phyloP scores from a whole-genome alignment of 2,888 invertebrate genomes.

The Cantharis flavilabris region DNA sequence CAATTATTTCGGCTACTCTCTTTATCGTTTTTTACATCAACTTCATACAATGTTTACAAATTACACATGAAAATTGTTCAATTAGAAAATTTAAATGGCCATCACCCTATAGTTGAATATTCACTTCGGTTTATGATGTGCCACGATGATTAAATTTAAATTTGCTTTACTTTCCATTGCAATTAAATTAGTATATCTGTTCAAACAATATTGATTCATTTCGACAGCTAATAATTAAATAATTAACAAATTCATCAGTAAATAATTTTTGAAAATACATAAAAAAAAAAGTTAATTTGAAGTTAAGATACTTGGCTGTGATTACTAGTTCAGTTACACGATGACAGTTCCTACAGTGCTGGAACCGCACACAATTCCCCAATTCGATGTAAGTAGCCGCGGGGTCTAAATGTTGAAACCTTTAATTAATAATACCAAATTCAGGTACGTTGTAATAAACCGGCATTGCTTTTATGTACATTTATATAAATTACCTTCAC shows the following conservation, averaged over 20 bases:
- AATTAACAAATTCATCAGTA: too few species aligned
- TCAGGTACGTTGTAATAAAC: not conserved
- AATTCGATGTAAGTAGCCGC: too few species aligned
- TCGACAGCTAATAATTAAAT: not conserved
- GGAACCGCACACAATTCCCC: too few species aligned
- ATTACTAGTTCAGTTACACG: too few species aligned
- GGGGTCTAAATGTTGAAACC: too few species aligned
- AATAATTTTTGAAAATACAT: not conserved
- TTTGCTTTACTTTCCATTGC: not conserved
- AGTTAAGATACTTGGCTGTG: not conserved
- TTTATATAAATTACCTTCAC: not conserved
- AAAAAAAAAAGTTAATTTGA: not conserved
- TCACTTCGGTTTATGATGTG: not conserved
- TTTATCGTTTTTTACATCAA: not conserved
- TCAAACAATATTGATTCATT: not conserved
- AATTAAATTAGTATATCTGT: not conserved
- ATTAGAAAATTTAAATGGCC: conserved; percentile 2
- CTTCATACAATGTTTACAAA: not conserved
- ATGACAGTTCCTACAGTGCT: too few species aligned
- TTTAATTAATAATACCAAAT: too few species aligned
- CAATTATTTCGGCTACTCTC: not conserved
- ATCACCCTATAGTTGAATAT: not conserved
- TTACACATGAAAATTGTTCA: not conserved
- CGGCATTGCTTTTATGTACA: not conserved
- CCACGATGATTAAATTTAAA: not conserved